These are phyloP conservation scores for Zaprionus nigranus DNA, from an alignment of 1,140 invertebrate species.

Conservation along the genomic window DNA sequence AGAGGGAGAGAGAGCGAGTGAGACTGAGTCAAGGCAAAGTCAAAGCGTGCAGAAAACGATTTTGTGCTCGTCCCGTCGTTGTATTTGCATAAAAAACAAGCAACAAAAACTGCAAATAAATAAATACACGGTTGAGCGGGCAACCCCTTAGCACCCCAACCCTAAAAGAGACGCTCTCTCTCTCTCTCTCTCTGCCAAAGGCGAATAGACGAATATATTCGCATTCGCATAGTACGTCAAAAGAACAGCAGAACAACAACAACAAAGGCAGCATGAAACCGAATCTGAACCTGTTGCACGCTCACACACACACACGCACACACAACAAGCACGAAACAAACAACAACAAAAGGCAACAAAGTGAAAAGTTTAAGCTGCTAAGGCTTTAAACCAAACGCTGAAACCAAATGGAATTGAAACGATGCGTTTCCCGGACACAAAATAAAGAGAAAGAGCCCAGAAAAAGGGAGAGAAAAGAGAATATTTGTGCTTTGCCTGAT, in stretches of 20 bases:
- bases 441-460: neutral
- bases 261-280: slow-evolving; percentile 8
- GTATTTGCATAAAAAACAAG: slow-evolving; percentile 67
- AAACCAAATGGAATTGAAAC: slow-evolving; percentile 31
- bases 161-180: slow-evolving; percentile 42
- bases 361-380: slow-evolving; percentile 39
- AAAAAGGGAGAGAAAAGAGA: slow-evolving; percentile 19
- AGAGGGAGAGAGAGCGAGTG: neutral
- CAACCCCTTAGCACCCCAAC: neutral
- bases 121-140: slow-evolving; percentile 41
- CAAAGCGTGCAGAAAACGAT: slow-evolving; percentile 67
- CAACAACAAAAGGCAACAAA: slow-evolving; percentile 34
- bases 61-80: slow-evolving; percentile 36
- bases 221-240: slow-evolving; percentile 17
- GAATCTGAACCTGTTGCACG: slow-evolving; percentile 72
- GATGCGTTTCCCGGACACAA: neutral
- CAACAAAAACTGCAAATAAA: slow-evolving; percentile 57
- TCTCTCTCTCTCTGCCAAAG: slow-evolving; percentile 28
- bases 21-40: slow-evolving; percentile 50
- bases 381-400: slow-evolving; percentile 43
- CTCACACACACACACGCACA: slow-evolving; percentile 41
- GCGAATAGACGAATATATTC: slow-evolving; percentile 38
- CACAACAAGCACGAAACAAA: slow-evolving; percentile 53
- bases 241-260: neutral
- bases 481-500: neutral